Percentiles rank a stretch among this genome's conserved stretches.
These are phyloP conservation scores for Plectus sambesii DNA, from an alignment of 1,140 invertebrate species.

Conservation along the genomic window DNA sequence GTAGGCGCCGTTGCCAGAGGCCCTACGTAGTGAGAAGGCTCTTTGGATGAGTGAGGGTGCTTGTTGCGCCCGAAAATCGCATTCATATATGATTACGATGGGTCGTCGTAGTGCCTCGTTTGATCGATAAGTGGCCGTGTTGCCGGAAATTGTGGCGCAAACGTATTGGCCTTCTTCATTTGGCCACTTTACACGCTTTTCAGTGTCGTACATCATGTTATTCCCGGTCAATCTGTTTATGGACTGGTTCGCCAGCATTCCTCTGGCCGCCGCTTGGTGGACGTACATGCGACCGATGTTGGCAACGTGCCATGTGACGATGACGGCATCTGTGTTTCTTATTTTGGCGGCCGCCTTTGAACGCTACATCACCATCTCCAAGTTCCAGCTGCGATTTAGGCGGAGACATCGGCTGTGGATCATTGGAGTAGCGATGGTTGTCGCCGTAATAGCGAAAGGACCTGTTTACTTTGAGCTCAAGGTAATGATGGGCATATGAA, in stretches of 20 bases:
- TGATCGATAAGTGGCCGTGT: no score
- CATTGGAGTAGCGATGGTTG: constrained; percentile 18
- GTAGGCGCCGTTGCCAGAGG: no score
- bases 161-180: no score
- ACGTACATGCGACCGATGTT: constrained; percentile 31
- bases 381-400: constrained; percentile 28
- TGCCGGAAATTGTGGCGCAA: no score
- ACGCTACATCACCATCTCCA: constrained; percentile 37
- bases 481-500: no score
- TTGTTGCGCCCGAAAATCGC: no score
- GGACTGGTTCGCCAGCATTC: constrained; percentile 36
- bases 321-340: constrained; percentile 34
- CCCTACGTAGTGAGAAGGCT: no score
- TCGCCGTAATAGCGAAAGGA: constrained; percentile 32
- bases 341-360: constrained; percentile 38
- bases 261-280: constrained; percentile 33
- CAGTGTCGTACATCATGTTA: constrained; percentile 37
- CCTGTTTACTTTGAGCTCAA: constrained; percentile 38
- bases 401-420: constrained; percentile 23
- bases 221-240: constrained; percentile 38
- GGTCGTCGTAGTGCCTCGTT: no score
- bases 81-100: no score
- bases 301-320: constrained; percentile 35
- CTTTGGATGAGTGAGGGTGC: no score
- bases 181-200: no score